Percentiles rank a stretch among this genome's conserved stretches.
Evolutionary conservation across 2,888 invertebrate genomes (phyloP).

Genomic region (Troglohyphantes excavatus): DNA sequence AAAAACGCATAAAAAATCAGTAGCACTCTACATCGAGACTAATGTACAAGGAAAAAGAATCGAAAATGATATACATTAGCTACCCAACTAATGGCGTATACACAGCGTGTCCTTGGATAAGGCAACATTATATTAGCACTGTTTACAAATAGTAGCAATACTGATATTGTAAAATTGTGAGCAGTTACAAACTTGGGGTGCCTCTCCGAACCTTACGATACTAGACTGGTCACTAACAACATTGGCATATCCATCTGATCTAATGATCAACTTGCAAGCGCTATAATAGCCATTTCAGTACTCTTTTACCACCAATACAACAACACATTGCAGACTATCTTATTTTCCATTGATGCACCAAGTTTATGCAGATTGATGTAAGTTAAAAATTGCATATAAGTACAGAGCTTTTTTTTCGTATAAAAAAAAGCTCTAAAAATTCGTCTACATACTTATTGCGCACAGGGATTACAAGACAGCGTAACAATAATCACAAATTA

Average conservation of each 20-base stretch:
- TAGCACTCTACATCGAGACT: slow-evolving; percentile 69
- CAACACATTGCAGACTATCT: slow-evolving; percentile 55
- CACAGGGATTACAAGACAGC: slow-evolving; percentile 74
- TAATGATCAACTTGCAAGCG: slow-evolving; percentile 40
- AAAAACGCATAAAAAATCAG: slow-evolving; percentile 74
- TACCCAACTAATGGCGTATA: slow-evolving; percentile 77
- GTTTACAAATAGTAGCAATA: slow-evolving; percentile 79
- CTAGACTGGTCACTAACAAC: slow-evolving; percentile 63
- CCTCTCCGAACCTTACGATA: slow-evolving; percentile 37
- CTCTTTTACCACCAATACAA: slow-evolving; percentile 41
- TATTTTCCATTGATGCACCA: slow-evolving; percentile 66
- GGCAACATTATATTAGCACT: slow-evolving; percentile 78
- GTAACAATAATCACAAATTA: slow-evolving; percentile 77
- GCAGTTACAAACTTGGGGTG: slow-evolving; percentile 76
- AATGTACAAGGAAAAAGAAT: slow-evolving; percentile 65
- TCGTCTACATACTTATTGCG: slow-evolving; percentile 75
- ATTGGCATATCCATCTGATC: slow-evolving; percentile 49
- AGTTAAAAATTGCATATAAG: slow-evolving; percentile 74
- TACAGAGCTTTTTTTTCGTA: slow-evolving; percentile 50
- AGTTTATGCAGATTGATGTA: slow-evolving; percentile 75
- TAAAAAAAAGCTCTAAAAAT: slow-evolving; percentile 66
- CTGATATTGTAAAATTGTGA: slow-evolving; percentile 79
- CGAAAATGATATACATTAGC: slow-evolving; percentile 58
- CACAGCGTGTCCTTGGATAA: slow-evolving; percentile 76
- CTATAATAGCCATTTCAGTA: slow-evolving; percentile 42